phyloP scores from a whole-genome alignment of 2,113 vertebrate genomes.

The Silurus asotus region DNA sequence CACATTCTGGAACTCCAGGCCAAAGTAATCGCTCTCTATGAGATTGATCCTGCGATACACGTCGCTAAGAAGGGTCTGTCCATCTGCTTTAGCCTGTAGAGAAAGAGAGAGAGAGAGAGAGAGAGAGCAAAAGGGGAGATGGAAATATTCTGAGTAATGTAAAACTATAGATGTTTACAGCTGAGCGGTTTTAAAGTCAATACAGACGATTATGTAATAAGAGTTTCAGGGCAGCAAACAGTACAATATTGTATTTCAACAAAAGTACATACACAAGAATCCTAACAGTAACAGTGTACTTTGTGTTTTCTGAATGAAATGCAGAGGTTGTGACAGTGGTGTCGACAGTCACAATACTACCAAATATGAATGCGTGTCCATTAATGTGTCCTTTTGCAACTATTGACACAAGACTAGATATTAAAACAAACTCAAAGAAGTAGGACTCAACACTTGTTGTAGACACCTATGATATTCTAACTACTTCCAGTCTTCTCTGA shows the following conservation, averaged over 20 bases:
- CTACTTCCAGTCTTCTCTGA: not conserved
- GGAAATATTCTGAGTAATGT: not conserved
- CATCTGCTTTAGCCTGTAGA: slow-evolving; percentile 78
- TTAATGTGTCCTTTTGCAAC: not conserved
- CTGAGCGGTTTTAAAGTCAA: not conserved
- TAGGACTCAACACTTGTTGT: not conserved
- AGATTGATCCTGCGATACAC: slow-evolving; percentile 87
- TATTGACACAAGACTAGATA: not conserved
- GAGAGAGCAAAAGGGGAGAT: not conserved
- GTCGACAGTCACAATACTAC: not conserved
- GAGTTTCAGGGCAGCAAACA: not conserved
- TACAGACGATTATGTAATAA: not conserved
- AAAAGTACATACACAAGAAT: not conserved
- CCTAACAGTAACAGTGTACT: not conserved
- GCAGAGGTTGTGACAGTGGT: not conserved
- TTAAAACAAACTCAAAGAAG: not conserved
- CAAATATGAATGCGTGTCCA: too few species aligned
- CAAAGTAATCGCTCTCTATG: slow-evolving; percentile 94
- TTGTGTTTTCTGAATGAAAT: not conserved
- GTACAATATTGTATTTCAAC: not conserved
- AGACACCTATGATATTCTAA: not conserved
- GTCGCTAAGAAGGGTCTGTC: slow-evolving; percentile 78
- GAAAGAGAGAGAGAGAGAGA: not conserved
- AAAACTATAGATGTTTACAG: not conserved
- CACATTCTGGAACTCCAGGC: slow-evolving; percentile 89